These are phyloP conservation scores for Molossus molossus DNA, from an alignment of 2,797 vertebrate species.

Conservation along the genomic window DNA sequence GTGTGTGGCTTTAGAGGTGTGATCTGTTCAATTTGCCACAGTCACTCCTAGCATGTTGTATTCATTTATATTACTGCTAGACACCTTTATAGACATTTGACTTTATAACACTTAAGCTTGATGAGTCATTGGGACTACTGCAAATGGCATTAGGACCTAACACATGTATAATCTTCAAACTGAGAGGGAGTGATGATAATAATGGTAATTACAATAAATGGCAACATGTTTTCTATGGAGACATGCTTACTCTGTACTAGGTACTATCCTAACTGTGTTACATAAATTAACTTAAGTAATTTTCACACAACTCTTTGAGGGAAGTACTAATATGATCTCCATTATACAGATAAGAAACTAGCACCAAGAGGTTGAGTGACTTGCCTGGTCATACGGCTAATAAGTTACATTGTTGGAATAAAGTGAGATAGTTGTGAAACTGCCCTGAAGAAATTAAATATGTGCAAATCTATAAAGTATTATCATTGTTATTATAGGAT, in stretches of 20 bases:
- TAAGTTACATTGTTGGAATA: not conserved
- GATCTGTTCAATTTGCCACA: not conserved
- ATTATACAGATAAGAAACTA: not conserved
- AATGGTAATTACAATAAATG: not conserved
- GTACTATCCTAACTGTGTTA: not conserved
- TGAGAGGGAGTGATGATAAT: not conserved
- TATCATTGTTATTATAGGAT: not conserved
- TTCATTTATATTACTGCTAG: not conserved
- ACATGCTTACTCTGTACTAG: not conserved
- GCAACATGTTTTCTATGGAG: not conserved
- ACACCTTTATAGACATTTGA: not conserved
- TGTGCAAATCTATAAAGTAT: not conserved
- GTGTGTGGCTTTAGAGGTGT: not conserved
- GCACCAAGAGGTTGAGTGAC: not conserved
- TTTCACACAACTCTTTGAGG: not conserved
- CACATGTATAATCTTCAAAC: not conserved
- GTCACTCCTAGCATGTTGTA: not conserved
- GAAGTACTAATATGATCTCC: not conserved
- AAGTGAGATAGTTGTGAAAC: not conserved
- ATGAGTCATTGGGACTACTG: not conserved
- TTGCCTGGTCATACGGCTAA: not conserved
- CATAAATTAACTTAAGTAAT: not conserved
- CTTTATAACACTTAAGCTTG: not conserved
- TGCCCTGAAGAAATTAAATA: not conserved
- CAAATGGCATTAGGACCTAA: conserved; percentile 15